Base-by-base conservation (phyloP, 2,113 vertebrate species). In the Nycticorax nycticorax region DNA sequence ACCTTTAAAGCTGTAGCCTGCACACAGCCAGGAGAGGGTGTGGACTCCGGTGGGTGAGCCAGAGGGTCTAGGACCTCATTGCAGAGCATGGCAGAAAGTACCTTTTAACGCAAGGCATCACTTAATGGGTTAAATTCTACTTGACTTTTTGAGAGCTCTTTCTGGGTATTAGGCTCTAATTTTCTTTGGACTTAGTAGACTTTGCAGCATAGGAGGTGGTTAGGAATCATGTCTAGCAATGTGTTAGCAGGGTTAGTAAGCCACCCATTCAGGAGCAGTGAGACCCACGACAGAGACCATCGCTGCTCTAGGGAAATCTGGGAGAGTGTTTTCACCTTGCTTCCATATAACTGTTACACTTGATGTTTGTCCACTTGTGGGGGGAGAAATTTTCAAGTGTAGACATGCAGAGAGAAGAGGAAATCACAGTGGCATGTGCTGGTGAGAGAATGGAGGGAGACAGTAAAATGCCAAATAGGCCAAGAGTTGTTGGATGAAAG, bases 201-300 rank as follows among this genome's bases (percentile, higher is more conserved):
- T 74, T 45, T 56, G 55, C 37, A 45, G 50, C 37, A 57, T 22
- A 33, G 10, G 16, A 17, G 12, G 47, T 24, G 33, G 33, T 48
- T 45, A 26, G 43, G 48, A 6, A 6, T 23, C 56, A 28, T 1
- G 6, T 47, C 47, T 19, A 43, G 48, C 8, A 41, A 33, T 12
- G 13, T 2, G 3, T 57, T 43, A 45, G n/a, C 57, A 59, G 19
- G 45, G 56, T 22, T 33, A 37, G 26, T 32, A 24, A 33, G 72
- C 12, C 23, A n/a, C 28, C 18, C 2, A 0, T 18, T 47, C 53
- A 64, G 64, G 43, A 50, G 15, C 3, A 33, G 32, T 2, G 24
- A 33, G 45, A 62, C 13, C 28, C 39, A 6, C 26, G 16, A 3
- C 53, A 33, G 21, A 74, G 39, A 35, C 14, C 1, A 1, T 56